Conservation (phyloP, 2,113 vertebrate species). For the Mobula hypostoma region DNA sequence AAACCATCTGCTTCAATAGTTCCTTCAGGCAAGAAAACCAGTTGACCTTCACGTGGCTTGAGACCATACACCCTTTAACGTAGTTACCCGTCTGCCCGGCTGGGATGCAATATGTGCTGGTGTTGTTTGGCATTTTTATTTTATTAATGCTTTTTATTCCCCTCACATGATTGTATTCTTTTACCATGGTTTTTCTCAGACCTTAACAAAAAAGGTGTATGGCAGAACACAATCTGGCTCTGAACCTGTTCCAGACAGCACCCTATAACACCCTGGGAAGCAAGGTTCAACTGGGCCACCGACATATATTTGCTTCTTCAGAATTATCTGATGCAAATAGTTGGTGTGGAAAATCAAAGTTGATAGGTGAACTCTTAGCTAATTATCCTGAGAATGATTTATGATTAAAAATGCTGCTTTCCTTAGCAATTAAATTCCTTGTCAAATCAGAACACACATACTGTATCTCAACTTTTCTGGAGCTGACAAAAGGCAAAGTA, state of each 20-base stretch:
- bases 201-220: neutral
- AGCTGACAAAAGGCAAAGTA: conserved; percentile 27
- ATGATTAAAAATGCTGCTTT: neutral
- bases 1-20: too few species aligned
- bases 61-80: too few species aligned
- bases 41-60: too few species aligned
- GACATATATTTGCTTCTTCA: neutral
- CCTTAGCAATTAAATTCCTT: neutral
- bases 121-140: neutral
- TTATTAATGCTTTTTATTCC: neutral
- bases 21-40: too few species aligned
- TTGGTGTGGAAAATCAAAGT: neutral
- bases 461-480: neutral
- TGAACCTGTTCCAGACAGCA: neutral
- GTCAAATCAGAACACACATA: neutral
- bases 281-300: neutral
- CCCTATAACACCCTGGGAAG: neutral
- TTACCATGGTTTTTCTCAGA: neutral
- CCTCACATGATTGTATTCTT: neutral
- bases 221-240: neutral
- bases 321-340: neutral
- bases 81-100: too few species aligned
- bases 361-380: neutral
- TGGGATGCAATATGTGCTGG: too few species aligned
- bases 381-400: neutral